Percentiles rank a stretch among this genome's conserved stretches.
These are phyloP conservation scores for Eupithecia inturbata DNA, from an alignment of 2,888 invertebrate genomes.

Conservation along the genomic window DNA sequence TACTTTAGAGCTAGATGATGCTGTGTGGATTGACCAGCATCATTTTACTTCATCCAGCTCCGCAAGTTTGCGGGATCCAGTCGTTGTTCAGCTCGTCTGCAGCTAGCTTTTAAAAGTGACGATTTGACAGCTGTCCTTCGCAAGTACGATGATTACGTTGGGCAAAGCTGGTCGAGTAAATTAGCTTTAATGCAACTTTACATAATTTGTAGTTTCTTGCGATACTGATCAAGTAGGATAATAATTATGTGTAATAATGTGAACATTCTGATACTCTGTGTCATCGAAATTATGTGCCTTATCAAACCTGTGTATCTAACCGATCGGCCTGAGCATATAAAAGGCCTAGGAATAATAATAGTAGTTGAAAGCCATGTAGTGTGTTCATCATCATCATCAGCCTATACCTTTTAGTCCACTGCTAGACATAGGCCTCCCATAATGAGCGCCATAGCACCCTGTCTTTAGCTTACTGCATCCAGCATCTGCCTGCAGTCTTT, in stretches of 20 bases:
- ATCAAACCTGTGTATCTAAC: neutral
- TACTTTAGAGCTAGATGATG: no score
- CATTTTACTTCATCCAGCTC: no score
- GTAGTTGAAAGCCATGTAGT: no score
- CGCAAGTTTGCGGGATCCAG: no score
- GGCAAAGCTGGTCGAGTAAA: slow-evolving; percentile 30
- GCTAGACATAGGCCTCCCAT: no score
- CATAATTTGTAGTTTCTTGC: slow-evolving; percentile 28
- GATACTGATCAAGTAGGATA: slow-evolving; percentile 14
- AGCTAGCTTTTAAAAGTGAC: slow-evolving; percentile 13
- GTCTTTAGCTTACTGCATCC: no score
- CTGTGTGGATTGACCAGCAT: no score
- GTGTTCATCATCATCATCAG: no score
- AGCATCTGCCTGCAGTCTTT: no score
- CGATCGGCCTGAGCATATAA: neutral
- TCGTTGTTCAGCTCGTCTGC: slow-evolving; percentile 5
- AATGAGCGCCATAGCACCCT: no score
- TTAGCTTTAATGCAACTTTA: slow-evolving; percentile 28
- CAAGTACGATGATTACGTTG: slow-evolving; percentile 25
- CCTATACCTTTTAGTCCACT: no score
- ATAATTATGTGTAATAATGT: slow-evolving; percentile 16
- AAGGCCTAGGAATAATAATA: neutral
- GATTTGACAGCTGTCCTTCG: slow-evolving; percentile 28
- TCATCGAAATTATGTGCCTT: slow-evolving; percentile 3
- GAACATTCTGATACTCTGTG: slow-evolving; percentile 12